Base-by-base conservation (phyloP, 2,888 invertebrate species). In the Lutraria lutraria region DNA sequence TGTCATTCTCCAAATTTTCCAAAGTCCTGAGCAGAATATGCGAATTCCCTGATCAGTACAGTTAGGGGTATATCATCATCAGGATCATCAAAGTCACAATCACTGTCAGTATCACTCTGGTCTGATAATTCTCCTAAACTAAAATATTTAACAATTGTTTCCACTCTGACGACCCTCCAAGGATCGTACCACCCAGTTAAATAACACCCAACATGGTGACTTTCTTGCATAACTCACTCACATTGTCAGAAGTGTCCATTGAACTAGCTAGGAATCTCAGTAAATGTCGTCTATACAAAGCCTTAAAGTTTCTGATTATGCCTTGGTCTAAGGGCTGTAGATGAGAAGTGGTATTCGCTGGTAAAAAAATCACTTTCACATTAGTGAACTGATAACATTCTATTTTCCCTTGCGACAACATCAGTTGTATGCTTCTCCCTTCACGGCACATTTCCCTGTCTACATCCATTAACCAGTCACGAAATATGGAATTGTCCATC, bases 401-500 rank as follows among this genome's bases (percentile, higher is more conserved):
- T n/a, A n/a, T n/a, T n/a, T n/a, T n/a, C n/a, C n/a, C n/a, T n/a
- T n/a, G n/a, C n/a, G n/a, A n/a, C n/a, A n/a, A n/a, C n/a, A n/a
- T n/a, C n/a, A n/a, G n/a, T n/a, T n/a, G n/a, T n/a, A n/a, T n/a
- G n/a, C n/a, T n/a, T n/a, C n/a, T n/a, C n/a, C n/a, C n/a, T n/a
- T n/a, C n/a, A n/a, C n/a, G n/a, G n/a, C n/a, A n/a, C n/a, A n/a
- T n/a, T n/a, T n/a, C n/a, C n/a, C n/a, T n/a, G n/a, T n/a, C n/a
- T n/a, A n/a, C n/a, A n/a, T n/a, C n/a, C n/a, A n/a, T n/a, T n/a
- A n/a, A n/a, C n/a, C n/a, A n/a, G n/a, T 0, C 0, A 53, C 72
- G n/a, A n/a, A 91, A 93, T 6, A 91, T 52, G 3, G 68, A 31
- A 43, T 34, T 81, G 21, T 88, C 90, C 93, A 94, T 93, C 93